A percentile compares a stretch with the other conserved stretches of the same genome.
Evolutionary conservation across 2,113 vertebrate genomes (phyloP).

Genomic region (Brachyhypopomus occidentalis): DNA sequence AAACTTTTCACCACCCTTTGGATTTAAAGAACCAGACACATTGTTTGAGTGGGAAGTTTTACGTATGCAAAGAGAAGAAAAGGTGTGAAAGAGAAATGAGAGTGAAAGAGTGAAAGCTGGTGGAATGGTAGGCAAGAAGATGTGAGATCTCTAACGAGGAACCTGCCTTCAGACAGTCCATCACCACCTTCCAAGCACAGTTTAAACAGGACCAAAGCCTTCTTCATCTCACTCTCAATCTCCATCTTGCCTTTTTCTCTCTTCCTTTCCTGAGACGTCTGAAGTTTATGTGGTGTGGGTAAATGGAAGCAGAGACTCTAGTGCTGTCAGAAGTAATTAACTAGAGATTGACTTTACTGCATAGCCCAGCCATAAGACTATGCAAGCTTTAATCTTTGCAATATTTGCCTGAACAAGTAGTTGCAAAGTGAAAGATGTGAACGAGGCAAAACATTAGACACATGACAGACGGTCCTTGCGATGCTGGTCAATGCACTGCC

Average conservation of each 20-base stretch:
- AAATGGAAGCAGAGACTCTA: background rate
- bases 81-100: background rate
- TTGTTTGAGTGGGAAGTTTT: background rate
- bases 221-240: background rate
- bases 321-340: background rate
- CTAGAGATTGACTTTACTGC: background rate
- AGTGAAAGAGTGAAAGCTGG: background rate
- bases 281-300: background rate
- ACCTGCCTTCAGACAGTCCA: background rate
- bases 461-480: background rate
- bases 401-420: background rate
- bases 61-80: constrained; percentile 3
- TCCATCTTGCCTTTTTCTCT: background rate
- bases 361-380: background rate
- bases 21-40: background rate
- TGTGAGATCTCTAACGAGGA: background rate
- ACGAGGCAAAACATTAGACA: background rate
- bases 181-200: background rate
- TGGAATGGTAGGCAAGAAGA: constrained; percentile 1
- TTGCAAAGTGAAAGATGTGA: constrained; percentile 2
- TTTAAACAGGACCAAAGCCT: background rate
- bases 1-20: too few relatives aligned
- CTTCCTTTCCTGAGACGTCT: background rate
- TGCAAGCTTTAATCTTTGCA: constrained; percentile 10
- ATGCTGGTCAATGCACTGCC: background rate